Evolutionary conservation across 2,888 invertebrate genomes (phyloP).

Genomic region (Dioctria linearis): DNA sequence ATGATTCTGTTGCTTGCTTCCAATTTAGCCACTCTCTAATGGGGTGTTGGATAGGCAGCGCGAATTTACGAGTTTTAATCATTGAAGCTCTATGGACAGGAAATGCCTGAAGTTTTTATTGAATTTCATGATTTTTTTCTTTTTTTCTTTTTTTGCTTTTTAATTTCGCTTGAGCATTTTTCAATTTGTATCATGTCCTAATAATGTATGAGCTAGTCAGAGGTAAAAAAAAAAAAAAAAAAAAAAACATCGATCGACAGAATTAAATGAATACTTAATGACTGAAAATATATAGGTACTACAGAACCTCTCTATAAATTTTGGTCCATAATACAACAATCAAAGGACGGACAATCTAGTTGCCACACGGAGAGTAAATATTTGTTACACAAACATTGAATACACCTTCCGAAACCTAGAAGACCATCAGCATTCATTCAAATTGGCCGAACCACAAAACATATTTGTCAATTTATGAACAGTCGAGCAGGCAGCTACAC

Average conservation of each 20-base stretch:
- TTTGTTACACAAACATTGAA: not conserved
- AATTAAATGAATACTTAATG: slow-evolving; percentile 39
- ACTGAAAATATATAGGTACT: not conserved
- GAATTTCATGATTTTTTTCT: slow-evolving; percentile 16
- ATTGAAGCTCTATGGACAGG: slow-evolving; percentile 21
- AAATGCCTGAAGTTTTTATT: slow-evolving; percentile 16
- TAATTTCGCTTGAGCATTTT: not conserved
- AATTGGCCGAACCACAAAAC: slow-evolving; percentile 48
- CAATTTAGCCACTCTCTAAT: slow-evolving; percentile 42
- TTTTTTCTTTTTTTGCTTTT: not conserved
- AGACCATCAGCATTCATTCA: not conserved
- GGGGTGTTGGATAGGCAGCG: slow-evolving; percentile 50
- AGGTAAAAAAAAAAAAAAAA: not conserved
- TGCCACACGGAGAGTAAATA: not conserved
- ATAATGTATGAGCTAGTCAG: not conserved
- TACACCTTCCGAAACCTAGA: slow-evolving; percentile 18
- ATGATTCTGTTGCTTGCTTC: slow-evolving; percentile 37
- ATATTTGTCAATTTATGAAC: slow-evolving; percentile 57
- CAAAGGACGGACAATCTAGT: not conserved
- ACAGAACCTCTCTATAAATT: not conserved
- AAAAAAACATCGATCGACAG: not conserved
- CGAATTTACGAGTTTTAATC: slow-evolving; percentile 52
- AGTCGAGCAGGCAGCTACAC: slow-evolving; percentile 57
- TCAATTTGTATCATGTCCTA: not conserved
- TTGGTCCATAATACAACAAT: not conserved